Evolutionary conservation across 1,140 invertebrate species (phyloP).

Genomic region (Laodelphax striatellus): DNA sequence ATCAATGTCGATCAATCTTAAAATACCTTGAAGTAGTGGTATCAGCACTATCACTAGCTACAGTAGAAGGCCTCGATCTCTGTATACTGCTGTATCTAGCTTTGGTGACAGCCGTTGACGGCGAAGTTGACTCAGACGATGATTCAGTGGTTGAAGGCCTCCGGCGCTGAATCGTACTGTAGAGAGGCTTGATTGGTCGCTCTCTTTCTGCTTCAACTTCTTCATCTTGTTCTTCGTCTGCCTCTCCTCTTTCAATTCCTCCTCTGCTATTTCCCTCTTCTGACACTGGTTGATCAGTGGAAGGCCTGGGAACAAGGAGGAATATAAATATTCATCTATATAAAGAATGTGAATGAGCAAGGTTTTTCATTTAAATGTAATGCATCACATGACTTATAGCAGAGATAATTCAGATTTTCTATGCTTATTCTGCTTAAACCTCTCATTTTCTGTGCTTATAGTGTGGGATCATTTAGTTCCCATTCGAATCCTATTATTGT

Average conservation of each 20-base stretch:
- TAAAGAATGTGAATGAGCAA: no score
- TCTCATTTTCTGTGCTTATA: no score
- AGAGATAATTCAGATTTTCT: no score
- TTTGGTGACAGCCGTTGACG: background rate
- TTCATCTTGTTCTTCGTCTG: constrained; percentile 8
- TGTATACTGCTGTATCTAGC: constrained; percentile 8
- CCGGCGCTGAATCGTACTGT: constrained; percentile 12
- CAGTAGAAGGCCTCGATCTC: constrained; percentile 5
- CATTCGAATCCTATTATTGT: no score
- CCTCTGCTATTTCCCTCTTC: background rate
- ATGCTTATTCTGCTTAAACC: no score
- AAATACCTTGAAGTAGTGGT: constrained; percentile 8
- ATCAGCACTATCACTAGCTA: background rate
- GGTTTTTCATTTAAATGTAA: no score
- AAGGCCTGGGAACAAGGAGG: constrained; percentile 8
- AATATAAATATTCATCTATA: background rate
- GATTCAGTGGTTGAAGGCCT: constrained; percentile 7
- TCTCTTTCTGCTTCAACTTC: constrained; percentile 22
- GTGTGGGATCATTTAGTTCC: no score
- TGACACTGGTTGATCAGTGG: constrained; percentile 12
- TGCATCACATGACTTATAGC: no score
- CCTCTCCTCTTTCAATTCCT: background rate
- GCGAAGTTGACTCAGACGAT: background rate
- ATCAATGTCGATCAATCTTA: no score
- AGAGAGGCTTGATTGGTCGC: constrained; percentile 17